Evolutionary conservation across 2,797 vertebrate species (phyloP), one percentile per base, ranked within the genome.

Genomic region (Sebastes kiyomatsui): DNA sequence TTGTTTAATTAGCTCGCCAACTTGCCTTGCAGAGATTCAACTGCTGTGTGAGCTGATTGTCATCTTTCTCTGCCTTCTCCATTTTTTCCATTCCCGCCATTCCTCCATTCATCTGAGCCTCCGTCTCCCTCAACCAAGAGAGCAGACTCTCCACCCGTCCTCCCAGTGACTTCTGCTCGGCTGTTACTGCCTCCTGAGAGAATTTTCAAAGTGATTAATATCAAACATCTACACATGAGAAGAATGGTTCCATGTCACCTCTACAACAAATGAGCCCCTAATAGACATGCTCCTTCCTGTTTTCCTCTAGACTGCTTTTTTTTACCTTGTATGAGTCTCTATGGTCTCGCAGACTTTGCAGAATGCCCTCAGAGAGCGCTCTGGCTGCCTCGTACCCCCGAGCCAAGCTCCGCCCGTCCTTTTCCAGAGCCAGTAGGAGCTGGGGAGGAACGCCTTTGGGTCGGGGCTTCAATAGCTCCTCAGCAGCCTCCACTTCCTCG

Each of bases 361-460:
- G 91, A 85, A 94, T 90, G 30, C 94, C 94, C 35, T 92, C 89
- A 66, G 97, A 96, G 27, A 94, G 86, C 1, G 94, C 91, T 3
- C 68, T 92, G 1, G 97, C 96, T 0, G 97, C 96, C 82, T 94
- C 93, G 72, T 97, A 96, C 16, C 96, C 97, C 81, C 97, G 97
- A 23, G 96, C 91, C 72, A 99, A 95, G 90, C 97, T 97, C 88
- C 96, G 97, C 79, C 94, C 93, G 61, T 99, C 98, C 90, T 98
- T 99, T 85, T 98, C 97, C 87, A 99, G 92, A 59, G 97, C 97
- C 76, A 95, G 93, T 70, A 98, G 87, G 20, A 99, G 95, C 85
- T 99, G 97, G 22, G 95, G 91, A 58, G 99, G 98, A 83, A 99
- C 96, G 80, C 97, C 96, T 72, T 91, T 88, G 3, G 95, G 96